A percentile compares a stretch with the other conserved stretches of the same genome.
These are phyloP conservation scores for Pomatostomus ruficeps DNA, from an alignment of 2,113 vertebrate species.

Conservation along the genomic window DNA sequence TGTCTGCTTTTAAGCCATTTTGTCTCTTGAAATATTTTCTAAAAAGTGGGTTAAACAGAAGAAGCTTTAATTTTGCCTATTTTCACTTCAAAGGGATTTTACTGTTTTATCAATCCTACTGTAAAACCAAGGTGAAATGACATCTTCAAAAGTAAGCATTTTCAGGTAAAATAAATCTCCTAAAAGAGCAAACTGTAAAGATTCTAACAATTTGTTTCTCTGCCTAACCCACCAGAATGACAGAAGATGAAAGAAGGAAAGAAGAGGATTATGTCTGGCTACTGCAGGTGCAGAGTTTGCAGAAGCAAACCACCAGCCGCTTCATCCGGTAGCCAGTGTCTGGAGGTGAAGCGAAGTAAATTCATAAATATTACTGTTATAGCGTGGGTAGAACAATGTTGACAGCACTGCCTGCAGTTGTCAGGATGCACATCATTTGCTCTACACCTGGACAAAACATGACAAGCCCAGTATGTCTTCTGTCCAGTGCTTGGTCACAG, in stretches of 20 bases:
- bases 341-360: not conserved
- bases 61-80: conserved; percentile 56
- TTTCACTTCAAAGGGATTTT: conserved; percentile 63
- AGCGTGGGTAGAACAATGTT: not conserved
- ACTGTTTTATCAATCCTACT: conserved; percentile 38
- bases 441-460: not conserved
- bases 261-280: not conserved
- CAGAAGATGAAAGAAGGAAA: conserved; percentile 3
- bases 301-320: not conserved
- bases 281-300: not conserved
- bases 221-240: not conserved
- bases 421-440: not conserved
- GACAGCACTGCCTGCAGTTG: not conserved
- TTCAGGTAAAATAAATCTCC: conserved; percentile 40
- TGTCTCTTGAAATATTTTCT: conserved; percentile 47
- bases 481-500: not conserved
- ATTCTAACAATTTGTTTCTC: conserved; percentile 19
- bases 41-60: conserved; percentile 57
- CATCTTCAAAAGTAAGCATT: conserved; percentile 37
- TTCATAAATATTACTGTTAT: not conserved
- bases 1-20: conserved; percentile 51
- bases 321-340: not conserved
- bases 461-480: not conserved
- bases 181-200: conserved; percentile 1
- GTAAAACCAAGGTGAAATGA: conserved; percentile 39